Base-by-base conservation (phyloP, 2,888 invertebrate genomes). In the Pherbina coryleti region DNA sequence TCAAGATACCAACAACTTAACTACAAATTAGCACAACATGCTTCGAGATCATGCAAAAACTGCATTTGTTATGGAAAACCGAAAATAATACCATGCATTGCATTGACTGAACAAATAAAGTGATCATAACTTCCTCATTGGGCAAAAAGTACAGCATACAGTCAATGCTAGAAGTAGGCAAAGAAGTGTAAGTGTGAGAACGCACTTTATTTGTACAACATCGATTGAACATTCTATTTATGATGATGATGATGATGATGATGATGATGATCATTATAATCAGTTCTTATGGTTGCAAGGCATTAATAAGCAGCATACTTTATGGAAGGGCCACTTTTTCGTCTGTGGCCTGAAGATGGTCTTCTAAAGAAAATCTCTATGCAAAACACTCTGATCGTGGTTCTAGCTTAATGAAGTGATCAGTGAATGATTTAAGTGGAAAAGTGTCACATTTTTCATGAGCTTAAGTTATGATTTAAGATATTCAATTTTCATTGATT, bases 351-450 rank as follows among this genome's bases (percentile, higher is more conserved):
- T 19, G 67, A 28, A 67, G 22, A 67, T n/a, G 34, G 17, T 9
- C 25, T 9, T 9, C 25, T 9, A 34, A 19, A 31, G 22, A 28
- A n/a, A 7, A 14, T 9, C 3, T 71, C 53, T 25, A 19, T 31
- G 55, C 28, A 55, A 34, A 55, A 28, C 34, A 34, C 22, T 22
- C 17, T 67, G 28, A 69, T 53, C 22, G 17, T 9, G 51, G 34
- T 51, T 11, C 51, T 1, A 28, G 31, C 74, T 49, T 64, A 66
- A 74, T 74, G 74, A 74, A 66, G 64, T 64, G 64, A 74, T 74
- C 64, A 74, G 66, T 66, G 51, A 49, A 53, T 53, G 51, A 66
- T 51, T 74, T 66, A 51, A 74, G 37, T 66, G 31, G 53, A 66
- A 64, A 44, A 73, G n/a, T 49, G 49, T 44, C 62, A 22, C 49